phyloP scores from a whole-genome alignment of 2,888 invertebrate genomes.

The Punctoribates punctum region DNA sequence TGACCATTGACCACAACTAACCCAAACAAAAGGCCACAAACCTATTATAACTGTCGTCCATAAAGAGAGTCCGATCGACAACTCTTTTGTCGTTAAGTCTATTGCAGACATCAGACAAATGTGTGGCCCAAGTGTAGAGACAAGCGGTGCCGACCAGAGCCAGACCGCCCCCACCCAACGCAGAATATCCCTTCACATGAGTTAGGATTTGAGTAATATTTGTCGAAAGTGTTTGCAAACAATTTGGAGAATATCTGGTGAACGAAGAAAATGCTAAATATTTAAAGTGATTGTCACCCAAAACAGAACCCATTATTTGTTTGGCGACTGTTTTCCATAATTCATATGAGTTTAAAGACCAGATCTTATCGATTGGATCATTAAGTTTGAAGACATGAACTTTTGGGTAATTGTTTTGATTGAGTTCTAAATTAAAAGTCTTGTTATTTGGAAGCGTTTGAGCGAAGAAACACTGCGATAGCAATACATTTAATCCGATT shows the following conservation, averaged over 20 bases:
- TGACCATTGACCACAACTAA: too few relatives aligned
- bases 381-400: slow-evolving; percentile 72
- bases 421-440: slow-evolving; percentile 72
- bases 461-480: slow-evolving; percentile 80
- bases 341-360: slow-evolving; percentile 69
- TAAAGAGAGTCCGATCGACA: slow-evolving; percentile 68
- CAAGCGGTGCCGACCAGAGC: slow-evolving; percentile 86
- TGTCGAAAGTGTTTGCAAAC: not conserved
- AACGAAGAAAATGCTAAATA: slow-evolving; percentile 85
- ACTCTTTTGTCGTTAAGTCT: slow-evolving; percentile 62
- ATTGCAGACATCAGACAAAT: slow-evolving; percentile 64
- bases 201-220: slow-evolving; percentile 61
- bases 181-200: slow-evolving; percentile 68
- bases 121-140: slow-evolving; percentile 81
- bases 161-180: slow-evolving; percentile 83
- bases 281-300: slow-evolving; percentile 68
- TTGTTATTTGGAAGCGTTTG: slow-evolving; percentile 79
- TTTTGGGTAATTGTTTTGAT: slow-evolving; percentile 59
- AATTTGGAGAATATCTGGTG: slow-evolving; percentile 64
- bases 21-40: too few relatives aligned
- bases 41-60: slow-evolving; percentile 89
- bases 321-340: slow-evolving; percentile 80
- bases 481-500: slow-evolving; percentile 70
- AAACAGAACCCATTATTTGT: slow-evolving; percentile 70
- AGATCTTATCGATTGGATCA: slow-evolving; percentile 66